Evolutionary conservation across 2,113 vertebrate species (phyloP).

Genomic region (Seriola dumerili): DNA sequence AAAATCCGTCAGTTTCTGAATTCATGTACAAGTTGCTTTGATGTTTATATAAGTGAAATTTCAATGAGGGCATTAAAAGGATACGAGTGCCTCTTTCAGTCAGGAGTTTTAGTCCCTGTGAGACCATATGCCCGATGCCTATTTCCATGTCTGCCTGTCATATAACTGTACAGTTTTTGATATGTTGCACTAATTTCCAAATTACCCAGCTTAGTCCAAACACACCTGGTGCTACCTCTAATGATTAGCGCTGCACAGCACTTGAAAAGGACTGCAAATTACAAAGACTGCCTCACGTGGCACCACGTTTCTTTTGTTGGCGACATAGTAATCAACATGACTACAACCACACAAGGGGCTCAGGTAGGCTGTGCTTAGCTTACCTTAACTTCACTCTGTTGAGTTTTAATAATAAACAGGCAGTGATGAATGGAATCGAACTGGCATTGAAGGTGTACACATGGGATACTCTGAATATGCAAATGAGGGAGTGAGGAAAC

Average conservation of each 20-base stretch:
- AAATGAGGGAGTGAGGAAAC: conserved; percentile 46
- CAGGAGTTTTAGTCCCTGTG: neutral
- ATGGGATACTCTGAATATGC: conserved; percentile 44
- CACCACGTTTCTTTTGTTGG: neutral
- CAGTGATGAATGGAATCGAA: conserved; percentile 21
- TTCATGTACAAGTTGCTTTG: neutral
- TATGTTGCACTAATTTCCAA: neutral
- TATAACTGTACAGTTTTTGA: neutral
- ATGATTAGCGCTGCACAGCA: neutral
- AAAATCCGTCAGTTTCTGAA: neutral
- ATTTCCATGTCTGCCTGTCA: neutral
- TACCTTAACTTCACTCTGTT: neutral
- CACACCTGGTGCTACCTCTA: neutral
- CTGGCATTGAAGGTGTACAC: neutral
- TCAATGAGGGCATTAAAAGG: too few relatives aligned
- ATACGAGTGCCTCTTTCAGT: too few relatives aligned
- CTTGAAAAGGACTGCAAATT: neutral
- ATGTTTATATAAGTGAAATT: too few relatives aligned
- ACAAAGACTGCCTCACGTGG: neutral
- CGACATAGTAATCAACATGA: neutral
- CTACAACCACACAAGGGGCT: neutral
- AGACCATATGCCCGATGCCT: neutral
- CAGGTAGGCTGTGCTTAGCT: too few relatives aligned
- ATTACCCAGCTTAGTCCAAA: neutral
- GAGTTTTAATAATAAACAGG: conserved; percentile 10